Conservation (phyloP, 2,113 vertebrate genomes). For the Passer montanus region DNA sequence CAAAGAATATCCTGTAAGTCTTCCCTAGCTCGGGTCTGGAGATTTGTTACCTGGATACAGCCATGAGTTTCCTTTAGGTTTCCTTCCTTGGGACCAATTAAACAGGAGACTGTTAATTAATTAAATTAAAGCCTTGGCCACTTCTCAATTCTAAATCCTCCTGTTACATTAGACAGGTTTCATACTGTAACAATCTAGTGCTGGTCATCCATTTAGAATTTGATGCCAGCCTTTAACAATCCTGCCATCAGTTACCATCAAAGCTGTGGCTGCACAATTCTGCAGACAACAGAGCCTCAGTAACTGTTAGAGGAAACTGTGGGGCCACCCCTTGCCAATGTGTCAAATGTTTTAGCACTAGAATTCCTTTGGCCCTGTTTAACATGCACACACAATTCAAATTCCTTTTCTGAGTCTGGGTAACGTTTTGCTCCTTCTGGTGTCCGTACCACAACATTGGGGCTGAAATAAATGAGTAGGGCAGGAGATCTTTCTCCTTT, state of each 20-base stretch:
- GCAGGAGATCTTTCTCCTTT: too few relatives aligned
- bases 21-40: not conserved
- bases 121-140: not conserved
- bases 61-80: not conserved
- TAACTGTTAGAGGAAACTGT: not conserved
- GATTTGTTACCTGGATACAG: not conserved
- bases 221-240: not conserved
- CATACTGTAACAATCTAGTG: not conserved
- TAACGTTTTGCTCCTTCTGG: not conserved
- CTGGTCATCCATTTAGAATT: not conserved
- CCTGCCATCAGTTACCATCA: not conserved
- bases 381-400: not conserved
- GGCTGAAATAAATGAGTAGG: too few relatives aligned
- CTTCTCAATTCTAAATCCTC: not conserved
- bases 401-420: not conserved
- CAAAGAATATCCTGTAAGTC: not conserved
- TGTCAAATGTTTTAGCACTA: not conserved
- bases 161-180: not conserved
- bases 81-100: not conserved
- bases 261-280: not conserved
- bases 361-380: not conserved
- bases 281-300: not conserved
- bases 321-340: not conserved
- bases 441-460: not conserved
- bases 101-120: not conserved